Conservation (phyloP, 2,113 vertebrate species). For the Gobio gobio region DNA sequence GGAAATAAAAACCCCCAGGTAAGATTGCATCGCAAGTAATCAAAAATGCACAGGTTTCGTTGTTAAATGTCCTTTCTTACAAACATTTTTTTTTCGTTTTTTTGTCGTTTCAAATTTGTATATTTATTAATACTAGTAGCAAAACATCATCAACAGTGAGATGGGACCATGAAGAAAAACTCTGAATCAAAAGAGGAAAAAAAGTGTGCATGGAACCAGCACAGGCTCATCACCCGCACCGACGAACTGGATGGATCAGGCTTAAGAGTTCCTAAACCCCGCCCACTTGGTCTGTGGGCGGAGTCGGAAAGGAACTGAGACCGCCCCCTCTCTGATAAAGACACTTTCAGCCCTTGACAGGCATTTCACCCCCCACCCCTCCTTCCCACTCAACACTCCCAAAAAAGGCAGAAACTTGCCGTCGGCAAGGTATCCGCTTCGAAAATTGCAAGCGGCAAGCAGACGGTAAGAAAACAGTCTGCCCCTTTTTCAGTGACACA, state of each 20-base stretch:
- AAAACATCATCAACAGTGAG: constrained; percentile 74
- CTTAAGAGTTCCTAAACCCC: constrained; percentile 61
- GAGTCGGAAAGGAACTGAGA: constrained; percentile 64
- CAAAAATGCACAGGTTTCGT: constrained; percentile 64
- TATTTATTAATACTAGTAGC: constrained; percentile 74
- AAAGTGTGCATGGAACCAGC: constrained; percentile 71
- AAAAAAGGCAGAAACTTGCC: constrained; percentile 45
- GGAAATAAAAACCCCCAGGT: constrained; percentile 69
- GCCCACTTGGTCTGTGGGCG: constrained; percentile 64
- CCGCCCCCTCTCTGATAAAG: constrained; percentile 51
- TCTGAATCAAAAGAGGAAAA: constrained; percentile 65
- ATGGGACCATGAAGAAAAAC: constrained; percentile 70
- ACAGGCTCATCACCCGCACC: constrained; percentile 58
- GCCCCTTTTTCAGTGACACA: constrained; percentile 55
- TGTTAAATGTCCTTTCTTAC: constrained; percentile 65
- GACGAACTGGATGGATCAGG: constrained; percentile 67
- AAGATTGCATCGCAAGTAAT: constrained; percentile 71
- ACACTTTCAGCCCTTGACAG: constrained; percentile 53
- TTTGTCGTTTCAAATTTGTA: constrained; percentile 58
- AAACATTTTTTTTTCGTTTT: constrained; percentile 59
- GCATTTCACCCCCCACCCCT: constrained; percentile 49
- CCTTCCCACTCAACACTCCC: constrained; percentile 51
- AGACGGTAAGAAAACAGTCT: constrained; percentile 63
- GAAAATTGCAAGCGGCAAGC: constrained; percentile 64
- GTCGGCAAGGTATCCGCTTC: constrained; percentile 35